Evolutionary conservation across 2,888 invertebrate species (phyloP), one percentile per base, ranked within the genome.

Genomic region (Augiades crinisus): DNA sequence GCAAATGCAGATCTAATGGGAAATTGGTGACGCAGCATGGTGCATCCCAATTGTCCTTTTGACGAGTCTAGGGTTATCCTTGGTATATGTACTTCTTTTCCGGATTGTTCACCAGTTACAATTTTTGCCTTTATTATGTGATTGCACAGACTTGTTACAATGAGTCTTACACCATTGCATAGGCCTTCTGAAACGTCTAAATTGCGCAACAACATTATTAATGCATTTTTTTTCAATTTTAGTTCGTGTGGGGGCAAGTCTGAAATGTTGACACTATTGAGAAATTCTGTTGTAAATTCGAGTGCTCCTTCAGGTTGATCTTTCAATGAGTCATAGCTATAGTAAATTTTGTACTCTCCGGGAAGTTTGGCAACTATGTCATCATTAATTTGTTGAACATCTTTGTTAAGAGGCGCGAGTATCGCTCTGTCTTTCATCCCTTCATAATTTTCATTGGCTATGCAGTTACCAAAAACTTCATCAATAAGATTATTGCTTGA

Each of bases 401-500:
- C 45, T 53, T 53, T 56, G 37, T 53, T 52, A 45, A 57, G 54
- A 52, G 56, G 56, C 38, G 53, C 54, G 21, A 54, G 52, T 53
- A 54, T 57, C 40, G 54, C 57, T 57, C 54, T 54, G 34, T 57
- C 52, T 56, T 56, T 53, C 50, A 47, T 57, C 27, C 43, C 50
- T 16, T 54, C 52, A 57, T 47, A 57, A 54, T 51, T 57, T 54
- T 14, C 54, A 47, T 44, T 57, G 47, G 38, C 46, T 46, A 41
- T 43, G 44, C 52, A 52, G 52, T 52, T 55, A 43, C 52, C 52
- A 52, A 55, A 55, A 37, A 55, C 47, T 43, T 53, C 52, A 34
- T 55, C 52, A 52, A 45, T 55, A 45, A 47, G 55, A 46, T 49
- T 53, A 22, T 56, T 56, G 53, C 37, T 53, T 47, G 56, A 53